Evolutionary conservation across 2,113 vertebrate species (phyloP).

Genomic region (Neofelis nebulosa): DNA sequence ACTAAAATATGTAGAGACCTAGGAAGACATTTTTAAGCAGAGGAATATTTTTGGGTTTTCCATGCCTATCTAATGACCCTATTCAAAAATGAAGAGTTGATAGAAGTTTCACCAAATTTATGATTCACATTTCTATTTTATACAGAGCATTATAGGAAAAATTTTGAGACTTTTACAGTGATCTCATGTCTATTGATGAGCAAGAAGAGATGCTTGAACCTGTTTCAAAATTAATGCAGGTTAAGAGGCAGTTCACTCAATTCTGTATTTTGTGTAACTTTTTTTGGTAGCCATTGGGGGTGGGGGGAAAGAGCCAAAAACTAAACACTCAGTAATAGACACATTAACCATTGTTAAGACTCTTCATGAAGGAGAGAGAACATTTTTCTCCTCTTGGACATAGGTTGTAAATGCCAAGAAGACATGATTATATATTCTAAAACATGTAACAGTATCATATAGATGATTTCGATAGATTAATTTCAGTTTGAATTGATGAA

Average conservation of each 20-base stretch:
- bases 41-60: not conserved
- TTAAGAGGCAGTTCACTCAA: not conserved
- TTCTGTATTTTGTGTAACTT: not conserved
- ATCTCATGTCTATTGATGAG: not conserved
- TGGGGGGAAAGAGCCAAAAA: not conserved
- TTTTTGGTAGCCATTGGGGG: not conserved
- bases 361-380: not conserved
- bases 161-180: not conserved
- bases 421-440: not conserved
- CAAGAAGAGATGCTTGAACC: not conserved
- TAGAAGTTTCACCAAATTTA: not conserved
- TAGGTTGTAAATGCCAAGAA: not conserved
- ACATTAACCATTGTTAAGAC: not conserved
- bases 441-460: not conserved
- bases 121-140: conserved; percentile 8
- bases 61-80: not conserved
- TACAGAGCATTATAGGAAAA: not conserved
- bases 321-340: not conserved
- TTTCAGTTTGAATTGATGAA: not conserved
- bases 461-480: not conserved
- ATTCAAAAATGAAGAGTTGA: not conserved
- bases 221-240: not conserved
- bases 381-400: not conserved
- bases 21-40: not conserved
- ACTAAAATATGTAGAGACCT: not conserved